Evolutionary conservation across 2,113 vertebrate genomes (phyloP).

Genomic region (Chlamydotis undulata): DNA sequence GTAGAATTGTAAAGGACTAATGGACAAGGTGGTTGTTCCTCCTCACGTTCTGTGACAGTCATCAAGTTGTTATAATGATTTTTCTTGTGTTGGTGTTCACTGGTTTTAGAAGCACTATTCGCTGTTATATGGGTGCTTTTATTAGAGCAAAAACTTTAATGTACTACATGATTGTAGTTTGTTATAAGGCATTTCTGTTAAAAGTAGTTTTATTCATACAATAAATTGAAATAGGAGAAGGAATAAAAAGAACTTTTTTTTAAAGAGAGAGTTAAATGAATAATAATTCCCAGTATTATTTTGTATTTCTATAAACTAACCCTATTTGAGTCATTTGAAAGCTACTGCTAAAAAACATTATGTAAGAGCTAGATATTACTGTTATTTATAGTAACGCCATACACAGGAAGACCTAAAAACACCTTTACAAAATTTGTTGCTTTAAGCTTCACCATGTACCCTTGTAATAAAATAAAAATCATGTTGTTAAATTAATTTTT

Average conservation of each 20-base stretch:
- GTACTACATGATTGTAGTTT: accelerated
- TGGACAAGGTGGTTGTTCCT: background rate
- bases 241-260: background rate
- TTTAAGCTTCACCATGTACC: background rate
- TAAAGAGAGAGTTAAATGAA: background rate
- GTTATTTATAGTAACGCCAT: background rate
- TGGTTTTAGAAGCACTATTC: background rate
- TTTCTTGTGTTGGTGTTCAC: background rate
- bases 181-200: background rate
- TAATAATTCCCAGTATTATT: background rate
- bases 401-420: background rate
- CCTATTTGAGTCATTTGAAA: background rate
- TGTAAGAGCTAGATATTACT: background rate
- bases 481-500: background rate
- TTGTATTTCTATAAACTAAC: background rate
- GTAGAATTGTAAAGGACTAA: background rate
- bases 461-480: background rate
- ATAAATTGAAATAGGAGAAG: background rate
- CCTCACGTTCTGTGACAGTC: background rate
- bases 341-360: background rate
- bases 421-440: background rate
- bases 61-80: background rate
- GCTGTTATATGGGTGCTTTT: background rate
- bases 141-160: background rate
- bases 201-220: background rate